Evolutionary conservation across 2,888 invertebrate genomes (phyloP), one percentile per base, ranked within the genome.

Genomic region (Drosophila mimetica): DNA sequence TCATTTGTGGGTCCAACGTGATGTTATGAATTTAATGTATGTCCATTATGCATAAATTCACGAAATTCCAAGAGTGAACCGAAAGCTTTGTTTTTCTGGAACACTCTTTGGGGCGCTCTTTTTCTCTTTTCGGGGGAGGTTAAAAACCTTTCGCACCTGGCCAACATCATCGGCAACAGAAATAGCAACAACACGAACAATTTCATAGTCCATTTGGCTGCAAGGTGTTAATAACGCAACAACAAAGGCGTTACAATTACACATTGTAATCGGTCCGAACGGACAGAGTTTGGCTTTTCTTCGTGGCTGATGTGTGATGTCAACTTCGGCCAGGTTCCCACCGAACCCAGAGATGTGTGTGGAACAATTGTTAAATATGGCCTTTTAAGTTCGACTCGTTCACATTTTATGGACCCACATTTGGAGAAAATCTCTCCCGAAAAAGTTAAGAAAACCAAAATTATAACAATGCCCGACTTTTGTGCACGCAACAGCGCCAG

Each of bases 231-330:
- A 89, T 86, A 79, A 82, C 74, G 79, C 71, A 83, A 75, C 81
- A 88, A 89, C 86, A 89, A 89, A 89, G 83, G 79, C 79, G 90
- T 87, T 89, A 89, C 90, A 89, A 89, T 89, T 89, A 89, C 79
- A 77, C 85, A 82, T 84, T 82, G 86, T 87, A 86, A 79, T 86
- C 75, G 85, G 88, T 83, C 65, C 81, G 76, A 58, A 60, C 32
- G 34, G 61, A 74, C 55, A 69, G 51, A 70, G 63, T 28, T 48
- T 11, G 52, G 65, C 51, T 64, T 64, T 64, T 52, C 51, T 64
- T 63, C 7, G n/a, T 16, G 14, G 30, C 34, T 48, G 61, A 82
- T 85, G 86, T 84, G 85, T 86, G 85, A 88, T 86, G 85, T 79
- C 85, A 86, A 86, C 86, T 73, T 47, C 39, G 51, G 11, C 18